Evolutionary conservation across 2,113 vertebrate species (phyloP).

Genomic region (Bubo bubo): DNA sequence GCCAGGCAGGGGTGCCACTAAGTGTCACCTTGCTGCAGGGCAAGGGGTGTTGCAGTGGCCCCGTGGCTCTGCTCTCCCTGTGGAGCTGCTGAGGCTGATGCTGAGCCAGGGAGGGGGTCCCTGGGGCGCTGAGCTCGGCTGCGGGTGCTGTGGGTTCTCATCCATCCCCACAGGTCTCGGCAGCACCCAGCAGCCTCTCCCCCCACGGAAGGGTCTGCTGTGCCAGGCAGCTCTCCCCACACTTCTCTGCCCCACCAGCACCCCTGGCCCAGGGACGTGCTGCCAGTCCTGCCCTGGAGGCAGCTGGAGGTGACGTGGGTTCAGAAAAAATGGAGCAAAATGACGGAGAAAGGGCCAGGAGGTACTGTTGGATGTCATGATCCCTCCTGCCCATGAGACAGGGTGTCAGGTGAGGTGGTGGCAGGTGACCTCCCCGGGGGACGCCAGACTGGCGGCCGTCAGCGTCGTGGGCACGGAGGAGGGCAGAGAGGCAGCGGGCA

Average conservation of each 20-base stretch:
- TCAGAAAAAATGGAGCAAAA: neutral
- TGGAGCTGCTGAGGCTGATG: neutral
- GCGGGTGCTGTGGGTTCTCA: neutral
- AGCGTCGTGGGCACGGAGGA: fast-evolving
- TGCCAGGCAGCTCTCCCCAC: neutral
- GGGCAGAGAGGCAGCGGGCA: neutral
- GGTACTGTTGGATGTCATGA: neutral
- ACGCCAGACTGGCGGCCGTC: neutral
- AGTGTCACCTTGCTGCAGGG: neutral
- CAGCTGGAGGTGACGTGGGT: fast-evolving
- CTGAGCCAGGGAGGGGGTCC: fast-evolving
- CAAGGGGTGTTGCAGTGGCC: too few species aligned
- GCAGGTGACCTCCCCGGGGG: neutral
- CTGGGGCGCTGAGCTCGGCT: neutral
- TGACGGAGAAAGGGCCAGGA: neutral
- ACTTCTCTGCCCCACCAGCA: neutral
- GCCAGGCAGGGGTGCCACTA: neutral
- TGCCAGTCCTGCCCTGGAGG: neutral
- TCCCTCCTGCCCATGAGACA: neutral
- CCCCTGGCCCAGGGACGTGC: too few species aligned
- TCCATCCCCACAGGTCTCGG: neutral
- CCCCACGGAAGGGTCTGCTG: neutral
- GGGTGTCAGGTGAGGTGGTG: neutral
- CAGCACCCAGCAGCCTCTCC: neutral
- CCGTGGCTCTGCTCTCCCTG: neutral